phyloP scores from a whole-genome alignment of 1,140 invertebrate species.

The Temnothorax nylanderi region DNA sequence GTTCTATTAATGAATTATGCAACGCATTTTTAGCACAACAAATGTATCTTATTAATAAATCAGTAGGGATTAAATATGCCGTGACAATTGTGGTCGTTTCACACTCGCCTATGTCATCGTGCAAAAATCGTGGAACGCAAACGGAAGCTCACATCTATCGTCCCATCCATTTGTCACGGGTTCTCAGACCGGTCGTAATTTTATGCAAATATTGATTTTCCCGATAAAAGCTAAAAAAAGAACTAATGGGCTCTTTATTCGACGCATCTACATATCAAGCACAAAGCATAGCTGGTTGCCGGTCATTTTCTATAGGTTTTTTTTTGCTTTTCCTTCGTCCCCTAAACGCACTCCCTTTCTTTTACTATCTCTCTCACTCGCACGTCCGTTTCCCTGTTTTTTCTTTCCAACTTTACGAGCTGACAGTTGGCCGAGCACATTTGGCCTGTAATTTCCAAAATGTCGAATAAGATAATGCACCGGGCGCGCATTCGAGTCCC shows the following conservation, averaged over 20 bases:
- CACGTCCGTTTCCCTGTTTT: slow-evolving; percentile 2
- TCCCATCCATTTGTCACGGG: slow-evolving; percentile 80
- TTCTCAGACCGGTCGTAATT: slow-evolving; percentile 73
- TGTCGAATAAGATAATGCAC: slow-evolving; percentile 71
- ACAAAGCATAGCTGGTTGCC: slow-evolving; percentile 55
- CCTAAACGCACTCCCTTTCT: slow-evolving; percentile 31
- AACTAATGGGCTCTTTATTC: slow-evolving; percentile 66
- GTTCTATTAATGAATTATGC: not conserved
- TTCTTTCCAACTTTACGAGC: slow-evolving; percentile 49
- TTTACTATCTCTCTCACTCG: slow-evolving; percentile 17
- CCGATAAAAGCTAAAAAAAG: slow-evolving; percentile 72
- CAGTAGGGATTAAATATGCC: slow-evolving; percentile 53
- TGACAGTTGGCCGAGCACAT: slow-evolving; percentile 79
- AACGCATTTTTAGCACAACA: not conserved
- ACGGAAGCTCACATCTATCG: slow-evolving; percentile 55
- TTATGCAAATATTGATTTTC: slow-evolving; percentile 83
- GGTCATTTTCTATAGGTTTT: slow-evolving; percentile 42
- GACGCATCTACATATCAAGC: slow-evolving; percentile 76
- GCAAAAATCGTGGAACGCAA: slow-evolving; percentile 74
- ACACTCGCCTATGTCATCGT: not conserved
- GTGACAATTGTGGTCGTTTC: slow-evolving; percentile 45
- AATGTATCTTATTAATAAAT: slow-evolving; percentile 38
- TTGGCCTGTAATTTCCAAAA: slow-evolving; percentile 81
- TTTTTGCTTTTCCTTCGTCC: slow-evolving; percentile 66
- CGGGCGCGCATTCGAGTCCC: slow-evolving; percentile 1